Evolutionary conservation across 2,888 invertebrate species (phyloP).

Genomic region (Eupithecia tripunctaria): DNA sequence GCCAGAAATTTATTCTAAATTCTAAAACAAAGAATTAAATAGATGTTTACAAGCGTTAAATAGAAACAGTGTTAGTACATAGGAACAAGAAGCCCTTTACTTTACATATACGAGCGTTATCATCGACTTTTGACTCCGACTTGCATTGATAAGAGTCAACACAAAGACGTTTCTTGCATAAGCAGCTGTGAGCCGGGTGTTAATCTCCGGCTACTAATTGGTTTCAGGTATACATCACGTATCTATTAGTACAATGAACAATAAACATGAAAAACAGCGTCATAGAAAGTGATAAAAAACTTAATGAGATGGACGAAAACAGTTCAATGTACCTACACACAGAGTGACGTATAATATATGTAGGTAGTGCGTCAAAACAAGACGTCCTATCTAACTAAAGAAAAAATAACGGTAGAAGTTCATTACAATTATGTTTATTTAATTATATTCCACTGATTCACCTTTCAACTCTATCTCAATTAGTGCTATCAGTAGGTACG

Average conservation of each 20-base stretch:
- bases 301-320: background rate
- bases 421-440: background rate
- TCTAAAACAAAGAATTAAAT: background rate
- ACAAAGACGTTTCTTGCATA: slow-evolving; percentile 20
- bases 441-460: slow-evolving; percentile 13
- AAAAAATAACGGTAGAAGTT: background rate
- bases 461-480: slow-evolving; percentile 31
- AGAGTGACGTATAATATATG: background rate
- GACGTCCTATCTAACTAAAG: background rate
- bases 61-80: background rate
- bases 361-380: background rate
- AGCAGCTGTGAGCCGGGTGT: background rate
- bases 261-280: background rate
- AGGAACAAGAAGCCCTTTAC: background rate
- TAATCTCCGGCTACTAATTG: background rate
- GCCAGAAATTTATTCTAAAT: background rate
- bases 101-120: slow-evolving; percentile 12
- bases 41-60: background rate
- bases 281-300: background rate
- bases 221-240: background rate
- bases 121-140: slow-evolving; percentile 24
- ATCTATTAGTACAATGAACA: background rate
- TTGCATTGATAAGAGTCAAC: slow-evolving; percentile 22
- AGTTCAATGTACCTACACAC: background rate
- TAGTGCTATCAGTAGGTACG: slow-evolving; percentile 9